Percentiles rank a stretch among this genome's conserved stretches.
Evolutionary conservation across 2,113 vertebrate genomes (phyloP).

Genomic region (Platichthys stellatus): DNA sequence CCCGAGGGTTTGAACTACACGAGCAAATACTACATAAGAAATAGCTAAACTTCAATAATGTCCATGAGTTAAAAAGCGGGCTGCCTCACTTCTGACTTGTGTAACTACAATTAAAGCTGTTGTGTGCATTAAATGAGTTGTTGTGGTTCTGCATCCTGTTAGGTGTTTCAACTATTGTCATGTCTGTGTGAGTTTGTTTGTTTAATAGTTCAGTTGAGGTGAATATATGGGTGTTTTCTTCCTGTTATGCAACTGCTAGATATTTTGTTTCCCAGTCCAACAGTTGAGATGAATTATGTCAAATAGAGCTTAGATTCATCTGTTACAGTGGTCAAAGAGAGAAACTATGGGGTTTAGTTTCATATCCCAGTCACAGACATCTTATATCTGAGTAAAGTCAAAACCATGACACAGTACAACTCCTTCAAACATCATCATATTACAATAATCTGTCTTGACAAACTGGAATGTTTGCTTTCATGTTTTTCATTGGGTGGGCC

Average conservation of each 20-base stretch:
- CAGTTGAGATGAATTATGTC: conserved; percentile 2
- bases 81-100: background rate
- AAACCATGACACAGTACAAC: background rate
- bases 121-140: too few species aligned
- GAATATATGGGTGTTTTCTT: conserved; percentile 25
- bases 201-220: conserved; percentile 4
- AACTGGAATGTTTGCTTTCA: conserved; percentile 21
- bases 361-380: too few species aligned
- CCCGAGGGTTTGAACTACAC: too few species aligned
- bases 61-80: too few species aligned
- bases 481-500: conserved; percentile 11
- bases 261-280: conserved; percentile 13
- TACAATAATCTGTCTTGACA: conserved; percentile 9
- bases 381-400: background rate
- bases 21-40: too few species aligned
- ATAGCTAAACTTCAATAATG: too few species aligned
- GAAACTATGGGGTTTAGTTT: background rate
- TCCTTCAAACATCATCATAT: background rate
- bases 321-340: background rate
- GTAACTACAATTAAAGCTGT: too few species aligned
- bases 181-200: background rate
- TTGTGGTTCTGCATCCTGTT: background rate
- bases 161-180: background rate
- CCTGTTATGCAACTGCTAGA: conserved; percentile 16
- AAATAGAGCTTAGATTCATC: background rate